Percentiles rank a stretch among this genome's conserved stretches.
Evolutionary conservation across 2,113 vertebrate species (phyloP).

Genomic region (Sylvicapra grimmia): DNA sequence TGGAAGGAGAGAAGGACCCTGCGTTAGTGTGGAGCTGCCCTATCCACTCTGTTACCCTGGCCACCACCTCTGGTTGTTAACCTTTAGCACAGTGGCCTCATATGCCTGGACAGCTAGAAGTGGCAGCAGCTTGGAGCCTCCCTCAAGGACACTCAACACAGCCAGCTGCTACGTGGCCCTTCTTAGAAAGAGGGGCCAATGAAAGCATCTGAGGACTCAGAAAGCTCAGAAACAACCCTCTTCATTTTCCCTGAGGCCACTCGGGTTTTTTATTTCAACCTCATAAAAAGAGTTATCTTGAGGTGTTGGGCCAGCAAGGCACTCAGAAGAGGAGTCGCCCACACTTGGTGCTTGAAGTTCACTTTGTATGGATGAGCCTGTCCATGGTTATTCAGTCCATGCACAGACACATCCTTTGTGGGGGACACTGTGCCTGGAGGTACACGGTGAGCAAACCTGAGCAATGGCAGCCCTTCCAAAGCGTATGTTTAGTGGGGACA

Average conservation of each 20-base stretch:
- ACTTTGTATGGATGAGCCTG: background rate
- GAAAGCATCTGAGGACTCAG: background rate
- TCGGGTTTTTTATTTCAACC: background rate
- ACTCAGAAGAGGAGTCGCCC: background rate
- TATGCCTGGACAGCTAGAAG: too few relatives aligned
- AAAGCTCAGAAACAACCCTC: background rate
- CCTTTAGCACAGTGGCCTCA: background rate
- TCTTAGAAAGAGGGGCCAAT: background rate
- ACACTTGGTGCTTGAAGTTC: too few relatives aligned
- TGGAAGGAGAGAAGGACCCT: background rate
- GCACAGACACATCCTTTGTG: background rate
- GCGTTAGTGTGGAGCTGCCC: background rate
- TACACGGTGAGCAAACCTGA: background rate
- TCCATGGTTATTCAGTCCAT: background rate
- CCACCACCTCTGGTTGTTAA: background rate
- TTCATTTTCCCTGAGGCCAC: background rate
- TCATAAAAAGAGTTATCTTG: background rate
- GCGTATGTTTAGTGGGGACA: rapidly evolving
- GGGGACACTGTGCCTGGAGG: rapidly evolving
- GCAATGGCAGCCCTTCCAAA: background rate
- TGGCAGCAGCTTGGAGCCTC: background rate
- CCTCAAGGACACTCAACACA: too few relatives aligned
- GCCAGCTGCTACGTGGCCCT: background rate
- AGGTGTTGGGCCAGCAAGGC: background rate
- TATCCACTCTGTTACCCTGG: background rate